Evolutionary conservation across 2,797 vertebrate species (phyloP).

Genomic region (Pyrocephalus nanus): DNA sequence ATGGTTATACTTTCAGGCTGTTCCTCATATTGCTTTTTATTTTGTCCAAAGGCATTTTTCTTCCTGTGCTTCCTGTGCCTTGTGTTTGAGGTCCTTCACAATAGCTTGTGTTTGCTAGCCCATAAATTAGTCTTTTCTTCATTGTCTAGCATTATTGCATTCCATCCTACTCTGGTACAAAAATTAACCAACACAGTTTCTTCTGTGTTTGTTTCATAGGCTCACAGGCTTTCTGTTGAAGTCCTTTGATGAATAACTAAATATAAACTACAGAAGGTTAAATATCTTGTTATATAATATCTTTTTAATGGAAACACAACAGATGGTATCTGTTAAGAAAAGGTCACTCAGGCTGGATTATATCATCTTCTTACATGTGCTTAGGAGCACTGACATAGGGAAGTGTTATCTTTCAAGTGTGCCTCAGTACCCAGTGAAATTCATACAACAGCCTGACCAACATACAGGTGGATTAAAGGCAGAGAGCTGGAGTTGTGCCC

Average conservation of each 20-base stretch:
- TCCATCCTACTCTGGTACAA: background rate
- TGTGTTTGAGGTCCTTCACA: background rate
- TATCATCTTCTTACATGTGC: background rate
- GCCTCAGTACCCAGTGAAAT: background rate
- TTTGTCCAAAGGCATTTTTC: slow-evolving; percentile 1
- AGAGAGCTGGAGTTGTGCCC: background rate
- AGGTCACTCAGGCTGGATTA: slow-evolving; percentile 28
- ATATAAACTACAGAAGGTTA: slow-evolving; percentile 26
- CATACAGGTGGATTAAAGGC: background rate
- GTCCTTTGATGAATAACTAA: slow-evolving; percentile 27
- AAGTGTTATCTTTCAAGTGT: background rate
- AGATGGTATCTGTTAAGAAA: slow-evolving; percentile 58
- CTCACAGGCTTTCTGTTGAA: slow-evolving; percentile 12
- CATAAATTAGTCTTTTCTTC: background rate
- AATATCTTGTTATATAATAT: slow-evolving; percentile 44
- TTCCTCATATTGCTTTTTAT: background rate
- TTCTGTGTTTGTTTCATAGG: background rate
- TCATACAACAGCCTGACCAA: background rate
- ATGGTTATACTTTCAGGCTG: background rate
- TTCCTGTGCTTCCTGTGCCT: background rate
- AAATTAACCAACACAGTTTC: background rate
- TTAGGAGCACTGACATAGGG: background rate
- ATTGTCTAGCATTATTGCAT: background rate
- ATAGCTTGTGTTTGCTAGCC: background rate
- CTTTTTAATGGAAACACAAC: slow-evolving; percentile 51